Base-by-base conservation (phyloP, 2,888 invertebrate species). In the Punctoribates punctum region DNA sequence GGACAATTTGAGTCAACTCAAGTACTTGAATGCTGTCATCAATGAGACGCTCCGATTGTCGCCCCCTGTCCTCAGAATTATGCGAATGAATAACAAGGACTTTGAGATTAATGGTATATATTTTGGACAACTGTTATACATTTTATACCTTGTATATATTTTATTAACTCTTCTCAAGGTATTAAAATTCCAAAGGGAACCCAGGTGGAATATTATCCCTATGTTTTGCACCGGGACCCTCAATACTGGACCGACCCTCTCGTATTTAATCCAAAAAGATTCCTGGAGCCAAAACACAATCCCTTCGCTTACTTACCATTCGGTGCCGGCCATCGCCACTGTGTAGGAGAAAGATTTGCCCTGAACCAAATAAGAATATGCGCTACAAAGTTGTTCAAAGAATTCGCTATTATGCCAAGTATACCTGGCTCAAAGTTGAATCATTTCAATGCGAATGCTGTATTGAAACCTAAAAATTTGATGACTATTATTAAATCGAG, bases 341-440 rank as follows among this genome's bases (percentile, higher is more conserved):
- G 76, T 73, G 60, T 76, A 3, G 76, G 76, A 11, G 73, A 73
- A 73, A 20, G 76, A 38, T 76, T 76, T 48, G 76, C 76, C n/a
- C 13, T 27, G 27, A 76, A 76, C 60, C 73, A 76, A 25, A 57
- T 76, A 34, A 54, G 76, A 25, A 73, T 73, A 20, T 73, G 42
- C n/a, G n/a, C n/a, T n/a, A n/a, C n/a, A n/a, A n/a, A n/a, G n/a
- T n/a, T n/a, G n/a, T n/a, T n/a, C n/a, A n/a, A n/a, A n/a, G n/a
- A n/a, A n/a, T n/a, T n/a, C n/a, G n/a, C n/a, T n/a, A n/a, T n/a
- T n/a, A n/a, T n/a, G n/a, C n/a, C n/a, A n/a, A n/a, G n/a, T n/a
- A n/a, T n/a, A n/a, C n/a, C n/a, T n/a, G n/a, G n/a, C n/a, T n/a
- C n/a, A n/a, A n/a, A n/a, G n/a, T n/a, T n/a, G n/a, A n/a, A n/a